These are phyloP conservation scores for Synanthedon vespiformis DNA, from an alignment of 2,888 invertebrate species.

Conservation along the genomic window DNA sequence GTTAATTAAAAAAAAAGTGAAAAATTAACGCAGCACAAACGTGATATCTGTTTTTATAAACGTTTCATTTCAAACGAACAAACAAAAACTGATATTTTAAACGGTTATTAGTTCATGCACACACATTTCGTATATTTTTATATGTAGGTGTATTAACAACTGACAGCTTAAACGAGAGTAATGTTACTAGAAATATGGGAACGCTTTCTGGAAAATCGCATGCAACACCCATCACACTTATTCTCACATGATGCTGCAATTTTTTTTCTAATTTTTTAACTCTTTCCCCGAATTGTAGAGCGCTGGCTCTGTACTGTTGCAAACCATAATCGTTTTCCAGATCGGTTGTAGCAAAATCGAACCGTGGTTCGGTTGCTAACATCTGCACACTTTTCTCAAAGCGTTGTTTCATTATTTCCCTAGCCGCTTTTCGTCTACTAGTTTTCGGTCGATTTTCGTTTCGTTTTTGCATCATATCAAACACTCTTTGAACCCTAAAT, in stretches of 20 bases:
- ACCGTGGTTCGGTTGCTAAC: constrained; percentile 81
- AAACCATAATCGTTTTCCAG: constrained; percentile 85
- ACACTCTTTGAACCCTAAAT: constrained; percentile 78
- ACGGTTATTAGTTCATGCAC: background rate
- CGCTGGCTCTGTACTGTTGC: constrained; percentile 86
- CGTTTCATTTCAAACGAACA: too few species aligned
- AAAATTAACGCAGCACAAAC: too few species aligned
- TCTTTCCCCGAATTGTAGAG: constrained; percentile 85
- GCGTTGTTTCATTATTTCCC: constrained; percentile 80
- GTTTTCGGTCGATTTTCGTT: constrained; percentile 41
- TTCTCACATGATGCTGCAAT: constrained; percentile 60
- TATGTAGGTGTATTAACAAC: background rate
- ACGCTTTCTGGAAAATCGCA: constrained; percentile 12
- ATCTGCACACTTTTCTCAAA: constrained; percentile 90
- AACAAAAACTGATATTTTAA: too few species aligned
- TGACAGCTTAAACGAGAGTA: background rate
- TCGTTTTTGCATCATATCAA: constrained; percentile 81
- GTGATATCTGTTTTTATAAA: too few species aligned
- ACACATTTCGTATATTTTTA: background rate
- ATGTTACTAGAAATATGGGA: too few species aligned
- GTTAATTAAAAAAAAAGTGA: too few species aligned
- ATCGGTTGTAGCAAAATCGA: constrained; percentile 70
- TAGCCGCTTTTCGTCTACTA: constrained; percentile 41
- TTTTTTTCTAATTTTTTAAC: constrained; percentile 80
- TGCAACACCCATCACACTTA: constrained; percentile 40